Evolutionary conservation across 2,113 vertebrate species (phyloP).

Genomic region (Apteryx owenii): DNA sequence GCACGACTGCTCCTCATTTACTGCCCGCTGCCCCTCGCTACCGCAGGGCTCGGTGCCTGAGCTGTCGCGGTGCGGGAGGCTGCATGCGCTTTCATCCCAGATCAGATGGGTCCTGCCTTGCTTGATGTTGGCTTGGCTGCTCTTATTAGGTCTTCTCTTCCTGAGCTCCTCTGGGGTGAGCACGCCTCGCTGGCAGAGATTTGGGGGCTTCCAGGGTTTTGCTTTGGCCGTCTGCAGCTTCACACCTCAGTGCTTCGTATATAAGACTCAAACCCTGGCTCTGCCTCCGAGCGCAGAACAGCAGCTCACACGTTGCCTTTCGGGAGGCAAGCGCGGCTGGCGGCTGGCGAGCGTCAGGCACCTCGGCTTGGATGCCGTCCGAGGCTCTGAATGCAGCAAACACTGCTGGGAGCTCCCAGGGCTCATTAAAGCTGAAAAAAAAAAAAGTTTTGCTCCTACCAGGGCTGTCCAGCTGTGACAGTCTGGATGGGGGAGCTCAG

Average conservation of each 20-base stretch:
- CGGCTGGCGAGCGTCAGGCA: neutral
- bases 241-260: neutral
- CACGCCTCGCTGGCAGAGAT: too few species aligned
- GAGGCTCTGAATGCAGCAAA: neutral
- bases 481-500: neutral
- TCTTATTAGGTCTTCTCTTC: neutral
- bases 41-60: neutral
- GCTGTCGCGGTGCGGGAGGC: fast-evolving
- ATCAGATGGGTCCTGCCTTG: neutral
- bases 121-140: neutral
- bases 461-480: neutral
- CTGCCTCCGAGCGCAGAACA: neutral
- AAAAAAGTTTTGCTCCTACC: too few species aligned
- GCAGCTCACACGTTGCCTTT: neutral
- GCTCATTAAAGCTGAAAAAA: neutral
- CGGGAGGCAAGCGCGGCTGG: neutral
- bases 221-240: neutral
- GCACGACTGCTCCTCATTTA: neutral
- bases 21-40: neutral
- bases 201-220: neutral
- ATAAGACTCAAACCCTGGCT: neutral
- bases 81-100: neutral
- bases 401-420: neutral
- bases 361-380: neutral
- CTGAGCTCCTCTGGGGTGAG: neutral